Base-by-base conservation (phyloP, 1,140 invertebrate genomes). In the Mylabris phalerata region DNA sequence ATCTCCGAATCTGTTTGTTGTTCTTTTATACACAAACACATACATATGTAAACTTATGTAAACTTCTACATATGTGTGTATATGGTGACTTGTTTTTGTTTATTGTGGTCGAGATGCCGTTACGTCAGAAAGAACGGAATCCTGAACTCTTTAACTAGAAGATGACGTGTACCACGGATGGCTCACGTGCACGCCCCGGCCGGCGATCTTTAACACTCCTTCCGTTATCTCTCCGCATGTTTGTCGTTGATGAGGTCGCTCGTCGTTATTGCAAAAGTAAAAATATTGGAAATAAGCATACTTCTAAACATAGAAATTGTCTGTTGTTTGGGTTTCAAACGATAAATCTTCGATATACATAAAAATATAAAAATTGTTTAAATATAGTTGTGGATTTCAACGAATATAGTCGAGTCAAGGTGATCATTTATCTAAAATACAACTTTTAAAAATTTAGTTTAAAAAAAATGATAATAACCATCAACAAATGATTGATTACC, bases 141-240 rank as follows among this genome's bases (percentile, higher is more conserved):
- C 32, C 32, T 32, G 46, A 54, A 57, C 55, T 57, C 26, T 46
- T 32, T 32, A 49, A 43, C 32, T 45, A 27, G 5, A 57, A 48
- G 55, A 48, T 48, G 48, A 57, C 39, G 48, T 57, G 32, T 32
- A 57, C 48, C 57, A 59, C 50, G 57, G 45, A 25, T 59, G 19
- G 27, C 50, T 55, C 49, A 59, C 57, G 50, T 59, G 57, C 50
- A 32, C 32, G 32, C 32, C 32, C 32, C 32, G 27, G 48, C 32
- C 32, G 27, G 48, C 43, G 57, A 59, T 59, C 57, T 59, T 59
- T 59, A 59, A 32, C 40, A 59, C 32, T 19, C 19, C 57, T 54
- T 52, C 50, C 50, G 44, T 54, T 59, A 59, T 59, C 57, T 54
- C 3, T 32, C 32, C 19, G 19, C 19, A 19, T 19, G 19, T 19